Evolutionary conservation across 2,888 invertebrate species (phyloP).

Genomic region (Drosophila phalerata): DNA sequence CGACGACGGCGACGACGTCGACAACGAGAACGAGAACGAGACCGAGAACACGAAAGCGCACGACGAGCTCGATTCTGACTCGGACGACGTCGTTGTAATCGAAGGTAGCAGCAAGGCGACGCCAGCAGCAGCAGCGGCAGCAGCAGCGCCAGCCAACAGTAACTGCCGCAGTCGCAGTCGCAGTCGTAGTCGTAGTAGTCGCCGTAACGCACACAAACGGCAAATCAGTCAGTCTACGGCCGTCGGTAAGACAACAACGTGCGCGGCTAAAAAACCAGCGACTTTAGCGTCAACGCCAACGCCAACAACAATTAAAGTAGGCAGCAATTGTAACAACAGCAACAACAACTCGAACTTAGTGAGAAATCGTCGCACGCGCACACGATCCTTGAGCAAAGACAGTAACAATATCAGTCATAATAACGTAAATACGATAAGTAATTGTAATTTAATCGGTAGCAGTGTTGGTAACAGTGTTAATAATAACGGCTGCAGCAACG

Average conservation of each 20-base stretch:
- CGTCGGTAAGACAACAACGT: conserved; percentile 84
- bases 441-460: conserved; percentile 10
- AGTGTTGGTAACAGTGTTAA: conserved; percentile 53
- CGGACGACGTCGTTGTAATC: conserved; percentile 78
- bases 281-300: conserved; percentile 13
- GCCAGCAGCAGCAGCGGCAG: conserved; percentile 37
- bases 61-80: conserved; percentile 68
- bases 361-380: conserved; percentile 78
- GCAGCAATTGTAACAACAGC: conserved; percentile 44
- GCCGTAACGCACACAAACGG: conserved; percentile 73
- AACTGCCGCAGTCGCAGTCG: conserved; percentile 52
- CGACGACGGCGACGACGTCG: conserved; percentile 25
- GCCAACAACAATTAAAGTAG: conserved; percentile 43
- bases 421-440: conserved; percentile 16
- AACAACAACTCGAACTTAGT: conserved; percentile 56
- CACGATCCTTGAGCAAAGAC: conserved; percentile 77
- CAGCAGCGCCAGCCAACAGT: conserved; percentile 46
- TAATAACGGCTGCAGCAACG: conserved; percentile 67
- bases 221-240: conserved; percentile 84
- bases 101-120: conserved; percentile 70
- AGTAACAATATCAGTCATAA: conserved; percentile 46
- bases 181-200: conserved; percentile 74
- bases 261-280: conserved; percentile 74
- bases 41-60: conserved; percentile 46
- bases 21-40: conserved; percentile 40